Evolutionary conservation across 2,113 vertebrate genomes (phyloP), one percentile per base, ranked within the genome.

Genomic region (Mixornis gularis): DNA sequence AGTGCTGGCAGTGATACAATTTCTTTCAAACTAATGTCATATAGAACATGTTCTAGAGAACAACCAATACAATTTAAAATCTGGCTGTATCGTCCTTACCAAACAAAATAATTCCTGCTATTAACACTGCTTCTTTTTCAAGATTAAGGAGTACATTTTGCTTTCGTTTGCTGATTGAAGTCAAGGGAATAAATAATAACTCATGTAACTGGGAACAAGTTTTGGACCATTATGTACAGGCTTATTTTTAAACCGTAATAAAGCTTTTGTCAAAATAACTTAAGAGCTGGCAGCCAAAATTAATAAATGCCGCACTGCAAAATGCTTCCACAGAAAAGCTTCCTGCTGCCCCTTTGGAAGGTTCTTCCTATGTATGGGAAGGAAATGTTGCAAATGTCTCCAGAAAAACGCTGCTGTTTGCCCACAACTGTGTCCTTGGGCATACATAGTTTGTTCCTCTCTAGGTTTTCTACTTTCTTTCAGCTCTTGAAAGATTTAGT

Each of bases 231-330:
- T 80, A 87, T 41, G 46, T 65, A 44, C 58, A 63, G 32, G 36
- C 16, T 48, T 64, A 65, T 69, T 85, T 92, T 87, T 62, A 80
- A 46, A 69, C 46, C 1, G 4, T 6, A 43, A 71, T 83, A 82
- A 90, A 94, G 59, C 59, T 87, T 87, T 82, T 87, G 69, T 87
- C 34, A 66, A 94, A 85, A 60, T 56, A 92, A 73, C 83, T 73
- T 72, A 79, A 46, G 78, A 83, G 46, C 56, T 85, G 51, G 60
- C 53, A 81, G 9, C 10, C 27, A 79, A 83, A 68, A 48, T 63
- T 81, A 91, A 69, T 76, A 79, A 53, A 52, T 10, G 21, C 27
- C 27, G 17, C 52, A 32, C 36, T 64, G 65, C 41, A 91, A 89
- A 89, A 79, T 15, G n/a, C 48, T 78, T 88, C 56, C 24, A 85